phyloP scores from a whole-genome alignment of 2,888 invertebrate genomes.

The Cephonodes hylas region DNA sequence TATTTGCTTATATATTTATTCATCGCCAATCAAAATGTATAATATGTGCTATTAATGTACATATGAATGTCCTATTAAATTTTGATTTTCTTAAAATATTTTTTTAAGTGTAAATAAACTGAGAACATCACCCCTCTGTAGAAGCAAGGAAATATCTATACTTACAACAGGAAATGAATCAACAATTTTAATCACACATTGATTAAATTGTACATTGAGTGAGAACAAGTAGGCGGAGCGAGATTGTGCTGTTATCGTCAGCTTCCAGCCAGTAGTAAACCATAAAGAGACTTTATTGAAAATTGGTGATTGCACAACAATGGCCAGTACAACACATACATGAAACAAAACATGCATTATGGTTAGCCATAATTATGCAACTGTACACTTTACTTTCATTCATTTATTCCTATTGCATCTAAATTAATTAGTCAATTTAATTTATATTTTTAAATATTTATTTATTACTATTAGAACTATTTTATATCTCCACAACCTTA shows the following conservation, averaged over 20 bases:
- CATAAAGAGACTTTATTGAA: conserved; percentile 74
- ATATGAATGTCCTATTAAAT: too few species aligned
- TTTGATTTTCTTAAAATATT: neutral
- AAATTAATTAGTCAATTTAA: neutral
- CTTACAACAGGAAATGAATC: conserved; percentile 50
- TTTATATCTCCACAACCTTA: too few species aligned
- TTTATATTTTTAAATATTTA: neutral
- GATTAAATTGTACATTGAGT: conserved; percentile 55
- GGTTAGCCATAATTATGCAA: conserved; percentile 40
- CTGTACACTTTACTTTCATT: conserved; percentile 15
- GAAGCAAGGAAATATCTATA: neutral
- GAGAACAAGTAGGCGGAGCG: conserved; percentile 33
- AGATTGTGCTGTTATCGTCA: conserved; percentile 55
- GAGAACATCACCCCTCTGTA: neutral
- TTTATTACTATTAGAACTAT: neutral
- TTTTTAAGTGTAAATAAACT: neutral
- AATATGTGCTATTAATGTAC: too few species aligned
- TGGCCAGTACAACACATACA: conserved; percentile 59
- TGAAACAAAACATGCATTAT: conserved; percentile 60
- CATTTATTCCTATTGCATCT: neutral
- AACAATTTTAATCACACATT: conserved; percentile 58
- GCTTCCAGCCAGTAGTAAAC: conserved; percentile 49
- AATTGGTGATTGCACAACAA: conserved; percentile 77
- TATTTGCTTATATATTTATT: too few species aligned
- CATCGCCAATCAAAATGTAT: too few species aligned